Conservation (phyloP, 2,113 vertebrate species). For the Silurus glanis region DNA sequence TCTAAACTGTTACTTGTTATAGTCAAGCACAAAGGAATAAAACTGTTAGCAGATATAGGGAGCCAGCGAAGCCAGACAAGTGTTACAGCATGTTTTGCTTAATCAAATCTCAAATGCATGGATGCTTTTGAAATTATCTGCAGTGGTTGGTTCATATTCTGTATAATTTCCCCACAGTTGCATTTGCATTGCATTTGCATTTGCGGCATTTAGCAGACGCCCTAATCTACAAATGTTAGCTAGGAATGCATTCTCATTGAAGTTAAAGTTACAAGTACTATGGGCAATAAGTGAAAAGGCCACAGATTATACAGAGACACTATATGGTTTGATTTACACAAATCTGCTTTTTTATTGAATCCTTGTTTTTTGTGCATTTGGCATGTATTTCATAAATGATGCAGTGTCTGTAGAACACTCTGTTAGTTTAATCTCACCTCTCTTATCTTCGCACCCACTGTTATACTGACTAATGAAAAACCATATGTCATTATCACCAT, state of each 20-base stretch:
- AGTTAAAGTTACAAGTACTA: background rate
- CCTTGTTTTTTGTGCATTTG: background rate
- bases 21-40: too few relatives aligned
- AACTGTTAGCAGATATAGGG: background rate
- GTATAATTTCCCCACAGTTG: background rate
- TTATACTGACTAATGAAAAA: slow-evolving; percentile 42
- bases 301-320: background rate
- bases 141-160: background rate
- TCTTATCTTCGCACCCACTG: slow-evolving; percentile 8
- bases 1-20: background rate
- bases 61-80: background rate
- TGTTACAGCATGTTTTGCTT: background rate
- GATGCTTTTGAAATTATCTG: background rate
- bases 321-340: background rate
- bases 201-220: too few relatives aligned
- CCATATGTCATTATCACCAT: slow-evolving; percentile 33
- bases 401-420: background rate
- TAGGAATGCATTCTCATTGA: background rate
- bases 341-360: background rate
- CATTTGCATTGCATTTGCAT: too few relatives aligned
- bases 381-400: background rate
- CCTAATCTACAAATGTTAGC: background rate
- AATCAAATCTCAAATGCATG: background rate
- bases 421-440: slow-evolving; percentile 7
- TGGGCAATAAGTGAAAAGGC: slow-evolving; percentile 4